Base-by-base conservation (phyloP, 2,113 vertebrate genomes). In the Jaculus jaculus region DNA sequence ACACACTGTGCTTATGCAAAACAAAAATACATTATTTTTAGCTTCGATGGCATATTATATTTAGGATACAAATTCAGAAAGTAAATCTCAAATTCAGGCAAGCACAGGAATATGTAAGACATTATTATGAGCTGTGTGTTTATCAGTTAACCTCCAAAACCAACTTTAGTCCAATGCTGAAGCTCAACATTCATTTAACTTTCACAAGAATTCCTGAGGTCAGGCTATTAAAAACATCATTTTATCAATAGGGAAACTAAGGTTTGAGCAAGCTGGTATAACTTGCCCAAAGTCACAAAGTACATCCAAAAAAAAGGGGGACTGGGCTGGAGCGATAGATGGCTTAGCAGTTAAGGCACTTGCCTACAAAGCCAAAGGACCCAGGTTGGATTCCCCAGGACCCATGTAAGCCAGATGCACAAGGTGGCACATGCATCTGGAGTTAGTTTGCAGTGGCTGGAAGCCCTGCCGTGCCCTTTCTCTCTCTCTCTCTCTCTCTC, bases 161-260 rank as follows among this genome's bases (percentile, higher is more conserved):
- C 47, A 39, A 51, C 34, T 23, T 60, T 91, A 21, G 32, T 32
- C 5, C 82, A 92, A 47, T 18, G 23, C 30, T 60, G 71, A 96
- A 86, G 60, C 34, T 20, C 42, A 9, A 80, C 75, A 89, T 83
- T 86, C 74, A 26, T 74, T 81, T 92, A 88, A 84, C 77, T 84
- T 92, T 32, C 77, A 74, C 61, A 87, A 58, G 32, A 54, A 83
- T 5, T 23, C 73, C 83, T 4, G 24, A 82, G 79, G 51, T 39
- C 9, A 0, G 51, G 87, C 72, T 79, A 96, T 94, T 90, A 95
- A 91, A 87, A 91, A 68, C 84, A 87, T 51, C 69, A 69, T 28
- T 89, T 88, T 84, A 91, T 78, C 82, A 88, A 94, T 18, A 87
- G 39, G 68, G 68, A 94, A 94, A 94, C 16, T 42, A n/a, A 94